Base-by-base conservation (phyloP, 35 echinoderm and acorn worm genomes). In the Holothuria glaberrima region DNA sequence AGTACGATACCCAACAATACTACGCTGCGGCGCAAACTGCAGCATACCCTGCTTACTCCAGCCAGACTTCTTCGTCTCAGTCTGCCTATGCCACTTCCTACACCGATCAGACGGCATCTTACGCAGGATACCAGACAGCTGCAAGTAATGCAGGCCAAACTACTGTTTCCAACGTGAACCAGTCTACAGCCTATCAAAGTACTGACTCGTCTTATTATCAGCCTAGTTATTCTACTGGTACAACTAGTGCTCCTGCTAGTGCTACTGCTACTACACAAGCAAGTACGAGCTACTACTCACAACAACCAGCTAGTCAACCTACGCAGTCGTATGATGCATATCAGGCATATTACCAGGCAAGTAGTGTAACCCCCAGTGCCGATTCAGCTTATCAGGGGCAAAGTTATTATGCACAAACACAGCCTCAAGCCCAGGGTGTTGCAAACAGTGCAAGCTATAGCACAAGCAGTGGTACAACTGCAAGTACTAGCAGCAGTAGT, bases 321-420 rank as follows among this genome's bases (percentile, higher is more conserved):
- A 50, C 50, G 22, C 74, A 45, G 38, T 48, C 21, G 4, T 48
- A 78, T 48, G 50, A 54, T 54, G 50, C 50, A 54, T 54, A 54
- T 54, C 50, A 54, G 50, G 9, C 50, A 0, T 54, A 54, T 54
- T 54, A 78, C 41, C 44, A 41, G 3, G 21, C 74, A 78, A 28
- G 21, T 25, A 25, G 7, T 6, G 50, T 5, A 24, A 25, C 50
- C 25, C 38, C 36, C 50, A 33, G 25, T 13, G 24, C 66, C 21
- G 66, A 13, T 30, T 21, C 74, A 48, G 16, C 19, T 48, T 7
- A 33, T 22, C 74, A 78, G 17, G 41, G 44, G 6, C 74, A 78
- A 78, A 48, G 50, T 78, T 69, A 69, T 69, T 78, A 78, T 33
- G 20, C 74, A 52, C 73, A 78, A 48, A 22, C n/a, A 21, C 74